Evolutionary conservation across 2,888 invertebrate genomes (phyloP).

Genomic region (Blomia tropicalis): DNA sequence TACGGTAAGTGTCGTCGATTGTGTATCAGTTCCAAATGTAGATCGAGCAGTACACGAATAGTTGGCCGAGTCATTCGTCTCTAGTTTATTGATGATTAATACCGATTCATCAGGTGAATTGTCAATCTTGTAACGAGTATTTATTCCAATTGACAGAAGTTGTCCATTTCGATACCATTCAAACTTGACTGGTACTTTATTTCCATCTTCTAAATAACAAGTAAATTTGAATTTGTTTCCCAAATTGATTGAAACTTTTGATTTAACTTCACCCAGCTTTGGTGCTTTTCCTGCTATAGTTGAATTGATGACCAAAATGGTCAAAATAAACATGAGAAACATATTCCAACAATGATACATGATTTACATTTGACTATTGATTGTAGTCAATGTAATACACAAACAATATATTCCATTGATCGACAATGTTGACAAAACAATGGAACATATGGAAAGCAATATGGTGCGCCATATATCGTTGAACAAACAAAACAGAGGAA

Average conservation of each 20-base stretch:
- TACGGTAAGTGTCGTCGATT: neutral
- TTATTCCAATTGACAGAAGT: neutral
- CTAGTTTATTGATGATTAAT: constrained; percentile 22
- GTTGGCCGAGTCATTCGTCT: constrained; percentile 24
- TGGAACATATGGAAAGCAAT: too few relatives aligned
- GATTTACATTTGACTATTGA: too few relatives aligned
- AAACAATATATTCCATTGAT: too few relatives aligned
- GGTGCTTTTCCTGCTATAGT: too few relatives aligned
- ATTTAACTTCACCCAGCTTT: neutral
- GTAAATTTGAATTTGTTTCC: neutral
- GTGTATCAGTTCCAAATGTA: constrained; percentile 9
- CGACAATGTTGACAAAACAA: too few relatives aligned
- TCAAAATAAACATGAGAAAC: too few relatives aligned
- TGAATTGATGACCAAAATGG: too few relatives aligned
- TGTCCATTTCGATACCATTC: neutral
- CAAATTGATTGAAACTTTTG: neutral
- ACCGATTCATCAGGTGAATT: constrained; percentile 17
- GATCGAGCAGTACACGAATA: constrained; percentile 25
- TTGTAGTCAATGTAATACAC: too few relatives aligned
- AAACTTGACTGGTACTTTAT: neutral
- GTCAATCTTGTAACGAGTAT: constrained; percentile 8
- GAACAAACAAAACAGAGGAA: neutral
- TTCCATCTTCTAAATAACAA: constrained; percentile 5
- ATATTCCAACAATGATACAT: too few relatives aligned
- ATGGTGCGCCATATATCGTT: neutral